These are phyloP conservation scores for Xenopus laevis DNA, from an alignment of 2,113 vertebrate species.

Conservation along the genomic window DNA sequence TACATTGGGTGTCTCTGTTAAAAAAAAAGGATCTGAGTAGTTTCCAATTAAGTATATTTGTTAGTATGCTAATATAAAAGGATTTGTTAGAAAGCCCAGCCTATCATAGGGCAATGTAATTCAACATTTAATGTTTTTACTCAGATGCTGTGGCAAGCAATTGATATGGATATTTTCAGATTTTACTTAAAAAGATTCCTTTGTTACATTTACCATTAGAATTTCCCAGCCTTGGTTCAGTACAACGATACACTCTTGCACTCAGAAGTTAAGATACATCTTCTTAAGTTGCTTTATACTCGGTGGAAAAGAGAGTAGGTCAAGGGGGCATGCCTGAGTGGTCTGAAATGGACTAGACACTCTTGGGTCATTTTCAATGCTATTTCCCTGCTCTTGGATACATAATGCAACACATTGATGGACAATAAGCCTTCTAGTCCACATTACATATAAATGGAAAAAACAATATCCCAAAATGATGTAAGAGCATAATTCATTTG, in stretches of 20 bases:
- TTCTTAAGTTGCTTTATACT: conserved; percentile 23
- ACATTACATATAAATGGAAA: conserved; percentile 41
- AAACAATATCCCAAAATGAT: conserved; percentile 32
- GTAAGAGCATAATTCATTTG: conserved; percentile 32
- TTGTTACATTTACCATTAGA: not conserved
- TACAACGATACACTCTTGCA: not conserved
- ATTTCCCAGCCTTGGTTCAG: not conserved
- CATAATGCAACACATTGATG: conserved; percentile 43
- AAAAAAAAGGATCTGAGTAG: too few species aligned
- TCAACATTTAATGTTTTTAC: too few species aligned
- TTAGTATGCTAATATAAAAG: too few species aligned
- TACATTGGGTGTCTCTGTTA: too few species aligned
- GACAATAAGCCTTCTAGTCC: conserved; percentile 29
- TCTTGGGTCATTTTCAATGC: conserved; percentile 41
- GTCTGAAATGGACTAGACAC: conserved; percentile 42
- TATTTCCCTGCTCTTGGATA: conserved; percentile 29
- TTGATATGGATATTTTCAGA: too few species aligned
- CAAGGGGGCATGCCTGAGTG: conserved; percentile 42
- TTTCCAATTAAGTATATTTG: too few species aligned
- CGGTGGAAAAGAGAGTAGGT: conserved; percentile 34
- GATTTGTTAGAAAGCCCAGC: too few species aligned
- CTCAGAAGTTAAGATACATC: conserved; percentile 6
- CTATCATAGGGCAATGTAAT: too few species aligned
- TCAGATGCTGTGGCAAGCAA: too few species aligned
- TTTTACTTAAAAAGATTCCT: too few species aligned